These are phyloP conservation scores for Hemistola chrysoprasaria DNA, from an alignment of 2,888 invertebrate genomes.

Conservation along the genomic window DNA sequence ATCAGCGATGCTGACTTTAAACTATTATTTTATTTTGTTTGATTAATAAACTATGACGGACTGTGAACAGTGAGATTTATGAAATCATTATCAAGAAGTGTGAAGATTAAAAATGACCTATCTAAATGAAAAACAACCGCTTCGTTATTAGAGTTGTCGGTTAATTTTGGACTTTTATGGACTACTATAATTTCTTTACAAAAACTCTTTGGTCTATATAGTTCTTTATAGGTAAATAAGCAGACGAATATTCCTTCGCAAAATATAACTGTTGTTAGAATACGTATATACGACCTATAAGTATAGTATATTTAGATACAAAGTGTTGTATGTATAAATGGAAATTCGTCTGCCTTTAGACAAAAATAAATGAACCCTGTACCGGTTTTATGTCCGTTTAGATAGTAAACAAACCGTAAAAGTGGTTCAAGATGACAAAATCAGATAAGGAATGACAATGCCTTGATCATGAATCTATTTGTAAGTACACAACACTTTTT, in stretches of 20 bases:
- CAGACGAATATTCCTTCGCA: slow-evolving; percentile 61
- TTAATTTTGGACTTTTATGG: slow-evolving; percentile 17
- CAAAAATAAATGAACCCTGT: slow-evolving; percentile 78
- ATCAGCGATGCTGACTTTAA: slow-evolving; percentile 5
- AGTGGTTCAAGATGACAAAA: slow-evolving; percentile 21
- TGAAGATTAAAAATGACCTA: slow-evolving; percentile 6
- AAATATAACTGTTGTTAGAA: slow-evolving; percentile 53
- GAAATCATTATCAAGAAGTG: background rate
- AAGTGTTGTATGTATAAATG: slow-evolving; percentile 42
- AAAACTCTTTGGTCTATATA: slow-evolving; percentile 44
- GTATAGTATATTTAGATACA: slow-evolving; percentile 28
- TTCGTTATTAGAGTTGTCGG: slow-evolving; percentile 5
- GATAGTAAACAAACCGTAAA: slow-evolving; percentile 37
- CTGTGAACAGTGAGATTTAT: background rate
- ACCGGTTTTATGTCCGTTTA: slow-evolving; percentile 75
- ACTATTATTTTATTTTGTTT: background rate
- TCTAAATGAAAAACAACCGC: slow-evolving; percentile 10
- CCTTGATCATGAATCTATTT: slow-evolving; percentile 49
- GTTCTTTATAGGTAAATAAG: slow-evolving; percentile 49
- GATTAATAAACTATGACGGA: background rate
- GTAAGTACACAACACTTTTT: slow-evolving; percentile 67
- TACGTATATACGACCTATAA: slow-evolving; percentile 24
- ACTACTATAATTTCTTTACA: slow-evolving; percentile 36
- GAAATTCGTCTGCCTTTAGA: slow-evolving; percentile 62
- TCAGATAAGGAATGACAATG: slow-evolving; percentile 35